These are phyloP conservation scores for Hemicrepidius hirtus DNA, from an alignment of 2,888 invertebrate genomes.

Conservation along the genomic window DNA sequence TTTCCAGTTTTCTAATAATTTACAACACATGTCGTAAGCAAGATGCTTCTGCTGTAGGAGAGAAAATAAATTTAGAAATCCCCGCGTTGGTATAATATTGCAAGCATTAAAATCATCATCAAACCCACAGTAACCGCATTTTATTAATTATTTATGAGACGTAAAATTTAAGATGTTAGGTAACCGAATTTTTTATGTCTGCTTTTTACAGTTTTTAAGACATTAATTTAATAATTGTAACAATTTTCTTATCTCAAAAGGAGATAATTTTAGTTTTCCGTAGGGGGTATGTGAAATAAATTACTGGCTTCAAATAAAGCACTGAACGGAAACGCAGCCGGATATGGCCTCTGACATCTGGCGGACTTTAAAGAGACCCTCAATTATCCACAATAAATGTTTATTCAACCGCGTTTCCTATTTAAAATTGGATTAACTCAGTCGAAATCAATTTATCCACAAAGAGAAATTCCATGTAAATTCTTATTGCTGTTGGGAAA, in stretches of 20 bases:
- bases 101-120: background rate
- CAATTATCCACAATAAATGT: conserved; percentile 49
- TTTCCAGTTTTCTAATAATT: background rate
- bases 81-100: background rate
- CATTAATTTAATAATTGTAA: too few species aligned
- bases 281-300: background rate
- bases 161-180: too few species aligned
- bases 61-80: conserved; percentile 14
- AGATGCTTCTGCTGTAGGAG: background rate
- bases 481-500: background rate
- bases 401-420: conserved; percentile 54
- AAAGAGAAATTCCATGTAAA: conserved; percentile 6
- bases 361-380: conserved; percentile 38
- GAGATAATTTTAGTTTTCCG: too few species aligned
- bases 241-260: too few species aligned
- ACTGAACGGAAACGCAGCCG: conserved; percentile 41
- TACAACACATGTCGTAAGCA: background rate
- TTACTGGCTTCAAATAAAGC: conserved; percentile 5
- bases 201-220: too few species aligned
- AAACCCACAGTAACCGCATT: too few species aligned
- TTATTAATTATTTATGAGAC: too few species aligned
- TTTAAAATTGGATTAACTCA: conserved; percentile 33
- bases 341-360: conserved; percentile 52
- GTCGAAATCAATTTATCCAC: conserved; percentile 21
- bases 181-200: too few species aligned